A percentile compares a stretch with the other conserved stretches of the same genome.
Conservation (phyloP, 2,113 vertebrate genomes). For the Castor canadensis region DNA sequence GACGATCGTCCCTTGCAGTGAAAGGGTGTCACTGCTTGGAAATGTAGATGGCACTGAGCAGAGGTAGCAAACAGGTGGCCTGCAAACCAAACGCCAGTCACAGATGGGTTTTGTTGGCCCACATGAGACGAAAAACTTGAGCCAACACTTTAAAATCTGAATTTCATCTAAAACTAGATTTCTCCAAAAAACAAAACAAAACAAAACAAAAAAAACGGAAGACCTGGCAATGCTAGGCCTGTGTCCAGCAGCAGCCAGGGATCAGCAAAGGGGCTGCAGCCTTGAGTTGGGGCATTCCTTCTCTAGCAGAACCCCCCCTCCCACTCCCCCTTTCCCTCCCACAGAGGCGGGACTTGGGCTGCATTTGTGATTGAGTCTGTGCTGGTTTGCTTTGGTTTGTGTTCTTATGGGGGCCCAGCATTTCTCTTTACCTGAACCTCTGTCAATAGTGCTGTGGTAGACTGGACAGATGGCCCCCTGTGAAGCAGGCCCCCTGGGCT, state of each 20-base stretch:
- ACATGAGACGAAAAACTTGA: background rate
- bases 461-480: background rate
- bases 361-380: background rate
- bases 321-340: background rate
- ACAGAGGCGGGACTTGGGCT: fast-evolving
- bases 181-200: background rate
- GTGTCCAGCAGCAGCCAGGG: background rate
- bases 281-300: fast-evolving
- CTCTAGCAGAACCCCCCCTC: fast-evolving
- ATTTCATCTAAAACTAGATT: background rate
- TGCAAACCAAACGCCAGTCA: background rate
- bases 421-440: background rate
- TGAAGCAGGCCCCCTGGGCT: background rate
- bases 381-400: background rate
- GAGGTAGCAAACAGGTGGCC: background rate
- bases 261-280: background rate
- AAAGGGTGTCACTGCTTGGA: background rate
- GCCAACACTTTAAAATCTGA: background rate
- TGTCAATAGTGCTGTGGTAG: background rate
- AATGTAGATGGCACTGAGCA: background rate
- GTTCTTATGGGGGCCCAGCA: background rate
- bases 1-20: fast-evolving
- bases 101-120: background rate
- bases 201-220: background rate
- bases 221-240: background rate